Evolutionary conservation across 2,113 vertebrate species (phyloP).

Genomic region (Nymphicus hollandicus): DNA sequence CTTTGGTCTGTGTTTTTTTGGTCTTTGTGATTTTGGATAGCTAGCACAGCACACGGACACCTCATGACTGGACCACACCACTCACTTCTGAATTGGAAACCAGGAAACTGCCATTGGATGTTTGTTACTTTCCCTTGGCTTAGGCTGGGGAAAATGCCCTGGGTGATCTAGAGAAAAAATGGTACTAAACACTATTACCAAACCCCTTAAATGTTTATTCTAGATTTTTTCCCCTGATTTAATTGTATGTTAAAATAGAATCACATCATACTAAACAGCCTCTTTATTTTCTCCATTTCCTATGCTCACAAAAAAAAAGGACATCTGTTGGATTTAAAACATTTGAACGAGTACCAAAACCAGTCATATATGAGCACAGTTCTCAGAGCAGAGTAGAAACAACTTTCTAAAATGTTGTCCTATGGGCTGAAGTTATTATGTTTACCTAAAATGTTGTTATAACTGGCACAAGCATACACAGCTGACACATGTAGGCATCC

Average conservation of each 20-base stretch:
- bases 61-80: background rate
- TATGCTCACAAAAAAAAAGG: background rate
- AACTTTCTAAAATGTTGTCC: background rate
- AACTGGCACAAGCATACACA: background rate
- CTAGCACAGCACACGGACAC: too few species aligned
- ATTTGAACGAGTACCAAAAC: background rate
- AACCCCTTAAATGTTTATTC: background rate
- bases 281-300: constrained; percentile 8
- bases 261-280: background rate
- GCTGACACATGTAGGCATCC: background rate
- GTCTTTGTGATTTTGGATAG: background rate
- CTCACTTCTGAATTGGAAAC: background rate
- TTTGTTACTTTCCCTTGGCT: background rate
- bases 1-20: background rate
- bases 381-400: background rate
- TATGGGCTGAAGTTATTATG: background rate
- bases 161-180: background rate
- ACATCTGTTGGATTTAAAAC: constrained; percentile 1
- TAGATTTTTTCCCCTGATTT: background rate
- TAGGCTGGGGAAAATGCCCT: background rate
- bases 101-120: accelerated
- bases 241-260: background rate
- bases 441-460: background rate
- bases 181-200: accelerated
- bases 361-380: background rate